These are phyloP conservation scores for Cryptocephalus moraei DNA, from an alignment of 2,888 invertebrate genomes.

Conservation along the genomic window DNA sequence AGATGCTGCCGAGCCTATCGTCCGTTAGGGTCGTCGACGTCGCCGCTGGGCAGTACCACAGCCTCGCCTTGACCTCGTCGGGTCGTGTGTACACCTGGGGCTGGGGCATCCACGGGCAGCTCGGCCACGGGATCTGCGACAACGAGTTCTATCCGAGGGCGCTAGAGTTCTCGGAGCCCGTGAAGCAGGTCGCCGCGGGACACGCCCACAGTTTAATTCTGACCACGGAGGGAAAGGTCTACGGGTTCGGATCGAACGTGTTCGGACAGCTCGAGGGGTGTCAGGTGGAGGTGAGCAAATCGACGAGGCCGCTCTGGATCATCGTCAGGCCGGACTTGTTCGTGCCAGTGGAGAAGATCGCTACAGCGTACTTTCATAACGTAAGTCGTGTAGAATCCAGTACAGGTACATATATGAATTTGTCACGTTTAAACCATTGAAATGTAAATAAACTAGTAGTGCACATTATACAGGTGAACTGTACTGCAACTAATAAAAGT, in stretches of 20 bases:
- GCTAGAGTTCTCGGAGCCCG: constrained; percentile 31
- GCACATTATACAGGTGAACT: too few relatives aligned
- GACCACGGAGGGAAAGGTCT: constrained; percentile 57
- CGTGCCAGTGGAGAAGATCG: constrained; percentile 42
- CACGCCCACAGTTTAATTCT: constrained; percentile 64
- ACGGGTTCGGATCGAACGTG: constrained; percentile 59
- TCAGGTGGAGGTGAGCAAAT: constrained; percentile 43
- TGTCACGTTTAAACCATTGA: too few relatives aligned
- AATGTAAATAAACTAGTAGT: too few relatives aligned
- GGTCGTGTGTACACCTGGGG: constrained; percentile 87
- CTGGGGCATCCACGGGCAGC: constrained; percentile 91
- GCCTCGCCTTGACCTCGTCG: constrained; percentile 66
- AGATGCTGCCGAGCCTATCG: constrained; percentile 49
- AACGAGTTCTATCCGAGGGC: constrained; percentile 50
- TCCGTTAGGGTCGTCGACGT: constrained; percentile 57
- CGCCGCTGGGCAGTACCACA: constrained; percentile 85
- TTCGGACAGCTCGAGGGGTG: constrained; percentile 66
- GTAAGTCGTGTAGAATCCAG: constrained; percentile 40
- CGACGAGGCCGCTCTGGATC: constrained; percentile 48
- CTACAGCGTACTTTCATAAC: constrained; percentile 68
- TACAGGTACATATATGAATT: too few relatives aligned
- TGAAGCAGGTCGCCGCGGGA: constrained; percentile 49
- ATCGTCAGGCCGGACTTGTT: constrained; percentile 37
- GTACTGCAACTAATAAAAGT: too few relatives aligned
- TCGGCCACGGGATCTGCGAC: constrained; percentile 75